A percentile compares a stretch with the other conserved stretches of the same genome.
phyloP scores from a whole-genome alignment of 2,797 vertebrate species.

The Poecilia gillii region DNA sequence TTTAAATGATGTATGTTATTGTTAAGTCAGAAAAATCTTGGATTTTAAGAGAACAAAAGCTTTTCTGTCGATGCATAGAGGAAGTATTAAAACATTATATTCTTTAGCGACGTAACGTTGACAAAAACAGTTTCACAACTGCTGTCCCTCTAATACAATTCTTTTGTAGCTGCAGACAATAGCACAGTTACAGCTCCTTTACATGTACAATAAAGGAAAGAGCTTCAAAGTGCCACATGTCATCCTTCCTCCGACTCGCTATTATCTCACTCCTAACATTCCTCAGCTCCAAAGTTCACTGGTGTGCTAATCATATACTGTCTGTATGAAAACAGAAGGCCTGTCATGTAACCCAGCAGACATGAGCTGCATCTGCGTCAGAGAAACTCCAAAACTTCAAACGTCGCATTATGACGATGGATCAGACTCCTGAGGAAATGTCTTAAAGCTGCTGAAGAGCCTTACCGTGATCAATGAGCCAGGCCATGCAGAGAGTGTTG shows the following conservation, averaged over 20 bases:
- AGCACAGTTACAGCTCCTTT: neutral
- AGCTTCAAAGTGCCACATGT: slow-evolving; percentile 13
- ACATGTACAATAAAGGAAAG: slow-evolving; percentile 8
- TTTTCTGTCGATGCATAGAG: neutral
- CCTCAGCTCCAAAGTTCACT: slow-evolving; percentile 3
- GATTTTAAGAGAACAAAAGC: neutral
- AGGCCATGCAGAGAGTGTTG: slow-evolving; percentile 94
- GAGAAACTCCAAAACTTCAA: neutral
- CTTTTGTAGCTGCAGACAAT: neutral
- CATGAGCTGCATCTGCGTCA: neutral
- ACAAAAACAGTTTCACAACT: neutral
- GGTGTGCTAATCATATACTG: slow-evolving; percentile 11
- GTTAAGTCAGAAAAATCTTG: neutral
- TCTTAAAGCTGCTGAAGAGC: neutral
- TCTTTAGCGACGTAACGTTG: neutral
- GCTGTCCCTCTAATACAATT: neutral
- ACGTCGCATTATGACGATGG: neutral
- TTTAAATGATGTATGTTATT: neutral
- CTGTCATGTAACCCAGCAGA: neutral
- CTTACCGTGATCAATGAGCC: slow-evolving; percentile 94
- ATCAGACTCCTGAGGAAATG: neutral
- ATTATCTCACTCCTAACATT: slow-evolving; percentile 4
- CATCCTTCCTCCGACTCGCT: neutral
- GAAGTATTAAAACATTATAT: neutral
- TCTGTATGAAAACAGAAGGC: neutral